These are phyloP conservation scores for Paramormyrops kingsleyae DNA, from an alignment of 2,113 vertebrate genomes.

Conservation along the genomic window DNA sequence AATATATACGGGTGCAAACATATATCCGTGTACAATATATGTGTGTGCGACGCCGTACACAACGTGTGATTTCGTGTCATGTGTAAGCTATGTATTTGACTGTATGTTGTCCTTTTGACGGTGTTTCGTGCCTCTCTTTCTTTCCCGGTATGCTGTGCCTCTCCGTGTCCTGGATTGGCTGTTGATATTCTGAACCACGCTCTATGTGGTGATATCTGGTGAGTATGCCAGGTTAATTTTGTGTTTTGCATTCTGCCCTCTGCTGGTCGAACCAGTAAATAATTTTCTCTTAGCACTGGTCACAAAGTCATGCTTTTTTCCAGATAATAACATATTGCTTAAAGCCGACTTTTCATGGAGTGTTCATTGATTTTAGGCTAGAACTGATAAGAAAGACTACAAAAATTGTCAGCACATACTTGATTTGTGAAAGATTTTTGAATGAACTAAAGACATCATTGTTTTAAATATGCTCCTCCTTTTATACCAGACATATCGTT, in stretches of 20 bases:
- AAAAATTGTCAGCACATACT: not conserved
- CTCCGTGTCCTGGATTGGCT: conserved; percentile 4
- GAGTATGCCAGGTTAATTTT: not conserved
- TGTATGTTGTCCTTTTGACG: not conserved
- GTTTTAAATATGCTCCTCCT: not conserved
- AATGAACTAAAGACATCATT: not conserved
- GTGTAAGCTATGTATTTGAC: not conserved
- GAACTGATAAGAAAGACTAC: not conserved
- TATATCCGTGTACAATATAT: not conserved
- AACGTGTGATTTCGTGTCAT: not conserved
- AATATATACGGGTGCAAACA: not conserved
- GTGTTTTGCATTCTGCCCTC: not conserved
- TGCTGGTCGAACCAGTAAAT: not conserved
- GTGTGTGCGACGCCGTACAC: not conserved
- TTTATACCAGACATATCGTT: not conserved
- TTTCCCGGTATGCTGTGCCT: not conserved
- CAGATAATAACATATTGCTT: not conserved
- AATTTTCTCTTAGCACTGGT: not conserved
- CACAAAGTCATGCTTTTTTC: not conserved
- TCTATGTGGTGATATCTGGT: not conserved
- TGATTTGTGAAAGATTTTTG: not conserved
- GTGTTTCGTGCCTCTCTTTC: not conserved
- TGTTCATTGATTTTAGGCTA: not conserved
- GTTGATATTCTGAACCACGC: not conserved
- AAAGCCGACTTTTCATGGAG: not conserved